Base-by-base conservation (phyloP, 2,888 invertebrate genomes). In the Aelia acuminata region DNA sequence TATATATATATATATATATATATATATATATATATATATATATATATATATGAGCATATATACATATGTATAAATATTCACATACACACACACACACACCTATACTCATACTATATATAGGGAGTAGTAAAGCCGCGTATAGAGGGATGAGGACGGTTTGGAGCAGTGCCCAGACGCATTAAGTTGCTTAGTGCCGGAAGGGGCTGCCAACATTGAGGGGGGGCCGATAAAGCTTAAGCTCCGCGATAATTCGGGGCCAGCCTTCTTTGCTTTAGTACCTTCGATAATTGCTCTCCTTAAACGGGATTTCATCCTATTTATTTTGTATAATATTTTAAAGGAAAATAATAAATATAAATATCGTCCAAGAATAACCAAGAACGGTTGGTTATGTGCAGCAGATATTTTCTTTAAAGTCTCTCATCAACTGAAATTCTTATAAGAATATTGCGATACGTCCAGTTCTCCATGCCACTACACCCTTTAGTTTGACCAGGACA, bases 211-310 rank as follows among this genome's bases (percentile, higher is more conserved):
- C 63, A 70, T 70, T 15, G 63, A 5, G 22, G n/a, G n/a, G n/a
- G n/a, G n/a, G n/a, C n/a, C 31, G 63, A 70, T 70, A 70, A 20
- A 7, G n/a, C n/a, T n/a, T n/a, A n/a, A n/a, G 8, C 63, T 70
- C 20, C 7, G 20, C 35, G 5, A 70, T 70, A 70, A 70, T 35
- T 70, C 63, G 35, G 35, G 35, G 35, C 22, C 18, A 18, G 5
- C 63, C 5, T 7, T 31, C 5, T 35, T 70, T 70, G 63, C 11
- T 70, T 70, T 70, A 70, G 31, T 70, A 18, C 31, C 35, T 11
- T 70, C 63, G 63, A 70, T 70, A 70, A 70, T 70, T 70, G 63
- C 63, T 35, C 63, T 70, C 53, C 22, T 53, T 7, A 53, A 53
- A 53, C 53, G 18, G 18, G 22, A 22, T 53, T 53, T 53, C n/a